A percentile compares a stretch with the other conserved stretches of the same genome.
phyloP scores from a whole-genome alignment of 2,888 invertebrate species.

The Microctonus hyperodae region DNA sequence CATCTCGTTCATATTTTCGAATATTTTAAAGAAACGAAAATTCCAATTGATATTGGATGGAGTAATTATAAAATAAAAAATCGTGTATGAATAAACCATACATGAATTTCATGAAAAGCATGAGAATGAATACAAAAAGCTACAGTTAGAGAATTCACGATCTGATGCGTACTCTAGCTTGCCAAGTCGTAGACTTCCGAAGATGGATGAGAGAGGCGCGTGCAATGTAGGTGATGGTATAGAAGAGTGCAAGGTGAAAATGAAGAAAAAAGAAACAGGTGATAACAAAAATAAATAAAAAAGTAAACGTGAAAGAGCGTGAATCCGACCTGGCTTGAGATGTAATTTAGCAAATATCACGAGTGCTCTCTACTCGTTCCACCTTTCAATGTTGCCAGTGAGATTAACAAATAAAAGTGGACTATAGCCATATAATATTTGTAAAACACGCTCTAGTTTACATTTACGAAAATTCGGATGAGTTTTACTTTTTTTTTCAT shows the following conservation, averaged over 20 bases:
- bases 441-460: slow-evolving; percentile 3
- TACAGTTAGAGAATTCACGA: slow-evolving; percentile 41
- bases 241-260: neutral
- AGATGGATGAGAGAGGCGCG: slow-evolving; percentile 50
- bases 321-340: slow-evolving; percentile 6
- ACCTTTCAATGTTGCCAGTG: neutral
- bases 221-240: slow-evolving; percentile 34
- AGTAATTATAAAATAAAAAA: neutral
- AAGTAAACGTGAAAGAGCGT: neutral
- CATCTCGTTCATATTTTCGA: neutral
- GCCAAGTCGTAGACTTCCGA: slow-evolving; percentile 44
- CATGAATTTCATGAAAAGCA: slow-evolving; percentile 5
- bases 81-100: slow-evolving; percentile 7
- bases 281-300: neutral
- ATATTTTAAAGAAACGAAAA: slow-evolving; percentile 9
- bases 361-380: neutral
- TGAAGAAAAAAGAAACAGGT: slow-evolving; percentile 8
- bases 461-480: slow-evolving; percentile 4
- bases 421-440: slow-evolving; percentile 12
- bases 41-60: neutral
- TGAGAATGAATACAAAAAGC: neutral
- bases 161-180: slow-evolving; percentile 41
- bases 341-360: slow-evolving; percentile 10
- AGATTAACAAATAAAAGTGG: slow-evolving; percentile 22
- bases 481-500: slow-evolving; percentile 13